Evolutionary conservation across 2,113 vertebrate species (phyloP).

Genomic region (Isurus oxyrinchus): DNA sequence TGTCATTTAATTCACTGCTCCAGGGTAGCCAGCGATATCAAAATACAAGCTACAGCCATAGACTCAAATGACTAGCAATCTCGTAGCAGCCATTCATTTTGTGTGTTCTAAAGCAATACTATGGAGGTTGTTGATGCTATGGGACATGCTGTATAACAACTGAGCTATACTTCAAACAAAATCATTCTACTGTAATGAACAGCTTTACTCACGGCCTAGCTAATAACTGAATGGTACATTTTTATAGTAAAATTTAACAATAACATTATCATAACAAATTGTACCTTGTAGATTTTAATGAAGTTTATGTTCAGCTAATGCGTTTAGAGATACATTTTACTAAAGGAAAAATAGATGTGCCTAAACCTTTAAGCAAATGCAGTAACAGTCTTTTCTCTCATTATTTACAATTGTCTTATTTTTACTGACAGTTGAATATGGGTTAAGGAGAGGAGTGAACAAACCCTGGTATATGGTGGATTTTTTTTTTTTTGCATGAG

Average conservation of each 20-base stretch:
- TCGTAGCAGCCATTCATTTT: conserved; percentile 33
- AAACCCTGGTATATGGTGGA: neutral
- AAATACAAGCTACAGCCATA: conserved; percentile 33
- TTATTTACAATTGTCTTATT: neutral
- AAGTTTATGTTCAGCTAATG: neutral
- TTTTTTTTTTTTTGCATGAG: neutral
- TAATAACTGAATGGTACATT: neutral
- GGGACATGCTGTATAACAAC: neutral
- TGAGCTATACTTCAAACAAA: neutral
- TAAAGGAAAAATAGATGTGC: neutral
- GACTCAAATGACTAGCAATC: conserved; percentile 29
- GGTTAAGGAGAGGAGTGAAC: neutral
- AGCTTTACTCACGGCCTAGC: neutral
- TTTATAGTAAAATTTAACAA: conserved; percentile 17
- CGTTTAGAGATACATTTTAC: neutral
- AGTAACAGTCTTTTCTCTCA: neutral
- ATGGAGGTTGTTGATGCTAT: neutral
- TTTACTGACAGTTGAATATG: neutral
- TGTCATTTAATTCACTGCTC: conserved; percentile 37
- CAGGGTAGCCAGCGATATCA: conserved; percentile 34
- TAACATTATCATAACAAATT: neutral
- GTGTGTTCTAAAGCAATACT: conserved; percentile 1
- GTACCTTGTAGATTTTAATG: neutral
- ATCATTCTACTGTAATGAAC: neutral
- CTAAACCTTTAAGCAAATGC: neutral